These are phyloP conservation scores for Geotrupes spiniger DNA, from an alignment of 2,888 invertebrate species.

Conservation along the genomic window DNA sequence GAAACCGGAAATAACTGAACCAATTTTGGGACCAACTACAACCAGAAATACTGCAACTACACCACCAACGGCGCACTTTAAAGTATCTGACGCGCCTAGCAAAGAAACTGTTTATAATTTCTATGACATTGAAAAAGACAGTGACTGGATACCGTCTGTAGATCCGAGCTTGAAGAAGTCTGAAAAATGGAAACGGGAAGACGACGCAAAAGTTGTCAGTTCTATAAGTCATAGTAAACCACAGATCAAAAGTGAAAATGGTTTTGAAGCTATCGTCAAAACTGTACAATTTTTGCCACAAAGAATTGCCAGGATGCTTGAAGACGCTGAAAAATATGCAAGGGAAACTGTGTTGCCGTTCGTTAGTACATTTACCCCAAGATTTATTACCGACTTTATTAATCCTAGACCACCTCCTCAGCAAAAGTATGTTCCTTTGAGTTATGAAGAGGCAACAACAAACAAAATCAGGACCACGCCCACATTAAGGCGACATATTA, in stretches of 20 bases:
- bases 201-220: conserved; percentile 26
- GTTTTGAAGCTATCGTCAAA: conserved; percentile 46
- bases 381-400: conserved; percentile 54
- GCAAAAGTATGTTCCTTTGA: conserved; percentile 44
- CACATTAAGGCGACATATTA: no score
- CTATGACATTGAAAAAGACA: conserved; percentile 45
- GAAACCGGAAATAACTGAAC: conserved; percentile 64
- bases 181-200: conserved; percentile 46
- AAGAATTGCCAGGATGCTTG: conserved; percentile 72
- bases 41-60: conserved; percentile 16
- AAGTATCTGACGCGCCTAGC: background rate
- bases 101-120: conserved; percentile 38
- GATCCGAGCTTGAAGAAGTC: conserved; percentile 17
- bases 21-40: conserved; percentile 54
- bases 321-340: conserved; percentile 79
- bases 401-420: conserved; percentile 23
- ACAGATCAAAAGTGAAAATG: conserved; percentile 32
- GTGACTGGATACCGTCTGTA: conserved; percentile 30
- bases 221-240: conserved; percentile 12
- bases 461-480: conserved; percentile 1
- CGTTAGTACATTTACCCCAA: conserved; percentile 76
- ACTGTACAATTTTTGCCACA: conserved; percentile 80
- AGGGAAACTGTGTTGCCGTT: conserved; percentile 72
- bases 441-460: conserved; percentile 37
- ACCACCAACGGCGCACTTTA: conserved; percentile 7